Base-by-base conservation (phyloP, 2,888 invertebrate species). In the Autographa gamma region DNA sequence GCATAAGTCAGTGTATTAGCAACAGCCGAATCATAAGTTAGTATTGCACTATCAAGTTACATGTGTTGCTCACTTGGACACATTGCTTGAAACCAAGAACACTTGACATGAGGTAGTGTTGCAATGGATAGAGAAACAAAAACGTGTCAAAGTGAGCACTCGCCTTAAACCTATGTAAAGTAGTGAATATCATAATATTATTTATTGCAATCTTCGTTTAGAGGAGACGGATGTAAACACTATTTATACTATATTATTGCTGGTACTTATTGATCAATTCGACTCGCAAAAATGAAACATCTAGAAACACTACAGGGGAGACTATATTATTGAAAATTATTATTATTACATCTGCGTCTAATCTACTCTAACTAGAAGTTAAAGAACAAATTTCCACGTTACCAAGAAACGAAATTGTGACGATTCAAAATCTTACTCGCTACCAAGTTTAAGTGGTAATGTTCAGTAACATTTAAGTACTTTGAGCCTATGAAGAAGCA, bases 401-500 rank as follows among this genome's bases (percentile, higher is more conserved):
- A 32, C 60, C 38, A 43, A 34, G 31, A 68, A 71, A 69, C 19
- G 48, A 71, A 63, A 60, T 62, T 62, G 73, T 66, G 69, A 61
- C 63, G 66, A 66, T 76, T 61, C 16, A 66, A 69, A 73, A 66
- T 69, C 73, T 79, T 84, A 84, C 71, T 68, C 78, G 71, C 72
- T 74, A 72, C 68, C 73, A 74, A 34, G 58, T 69, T 67, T 74
- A 80, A 63, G 61, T 73, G 63, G 68, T 79, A 71, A 66, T 61
- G 59, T 71, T 61, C 59, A 59, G 60, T 73, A 52, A 66, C 31
- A 69, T 81, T 48, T 87, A 90, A 89, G 88, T 90, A 89, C 86
- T 82, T 86, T 86, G 87, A 84, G 86, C 88, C 85, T 85, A 88
- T 74, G 79, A 68, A 80, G 83, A 90, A 91, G 91, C 91, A 91